These are phyloP conservation scores for Troides helena DNA, from an alignment of 2,888 invertebrate species.

Conservation along the genomic window DNA sequence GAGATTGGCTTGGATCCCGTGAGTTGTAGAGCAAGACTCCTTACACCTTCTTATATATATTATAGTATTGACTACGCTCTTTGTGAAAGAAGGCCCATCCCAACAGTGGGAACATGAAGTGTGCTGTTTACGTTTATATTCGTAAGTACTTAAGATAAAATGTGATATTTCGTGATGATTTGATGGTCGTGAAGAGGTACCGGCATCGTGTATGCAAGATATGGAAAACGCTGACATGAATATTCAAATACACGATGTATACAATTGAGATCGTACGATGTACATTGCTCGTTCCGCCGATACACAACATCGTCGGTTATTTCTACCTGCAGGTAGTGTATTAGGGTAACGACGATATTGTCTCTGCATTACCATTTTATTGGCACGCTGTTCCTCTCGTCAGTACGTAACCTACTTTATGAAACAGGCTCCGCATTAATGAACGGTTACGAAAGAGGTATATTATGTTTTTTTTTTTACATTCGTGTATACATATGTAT, in stretches of 20 bases:
- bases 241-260: conserved; percentile 16
- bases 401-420: conserved; percentile 22
- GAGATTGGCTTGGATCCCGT: no score
- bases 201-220: not conserved
- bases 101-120: no score
- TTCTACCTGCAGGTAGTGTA: conserved; percentile 16
- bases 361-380: conserved; percentile 50
- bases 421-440: conserved; percentile 25
- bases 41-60: no score
- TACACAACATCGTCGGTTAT: conserved; percentile 18
- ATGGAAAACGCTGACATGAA: conserved; percentile 15
- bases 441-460: conserved; percentile 9
- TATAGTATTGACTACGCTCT: no score
- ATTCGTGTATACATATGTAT: not conserved
- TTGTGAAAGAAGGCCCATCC: no score
- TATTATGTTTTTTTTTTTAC: not conserved
- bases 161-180: not conserved
- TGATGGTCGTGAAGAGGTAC: not conserved
- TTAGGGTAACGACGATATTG: conserved; percentile 39
- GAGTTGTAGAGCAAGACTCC: no score
- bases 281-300: conserved; percentile 27
- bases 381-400: conserved; percentile 33
- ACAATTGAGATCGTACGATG: conserved; percentile 5
- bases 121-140: not conserved
- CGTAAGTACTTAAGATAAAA: not conserved